Base-by-base conservation (phyloP, 2,888 invertebrate species). In the Andrena praecox region DNA sequence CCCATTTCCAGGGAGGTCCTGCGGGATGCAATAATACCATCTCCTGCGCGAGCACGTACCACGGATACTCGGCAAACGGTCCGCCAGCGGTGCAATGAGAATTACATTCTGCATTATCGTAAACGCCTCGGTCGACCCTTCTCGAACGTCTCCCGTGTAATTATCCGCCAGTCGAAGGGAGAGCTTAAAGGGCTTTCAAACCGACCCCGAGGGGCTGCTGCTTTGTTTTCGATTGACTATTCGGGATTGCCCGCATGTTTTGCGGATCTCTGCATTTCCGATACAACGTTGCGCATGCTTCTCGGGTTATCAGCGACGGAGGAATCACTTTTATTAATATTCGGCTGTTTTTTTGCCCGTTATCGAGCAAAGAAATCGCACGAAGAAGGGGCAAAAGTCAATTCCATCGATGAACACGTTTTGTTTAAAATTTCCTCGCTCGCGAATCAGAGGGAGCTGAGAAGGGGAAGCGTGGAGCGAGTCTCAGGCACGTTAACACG, bases 21-120 rank as follows among this genome's bases (percentile, higher is more conserved):
- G 77, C 59, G 84, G 82, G 84, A 89, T 62, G 80, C 82, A 84
- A 82, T 85, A 89, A 87, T 84, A 80, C 80, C 70, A 64, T 80
- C 80, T 82, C 76, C 71, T 82, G 50, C 62, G 62, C 77, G 77
- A 66, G 73, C 76, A 84, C 85, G 84, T 88, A 87, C 52, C 74
- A 62, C 59, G 80, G 52, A 75, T 83, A 71, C 77, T 67, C 75
- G 66, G 64, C 71, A 77, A 88, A 85, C 77, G 85, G 75, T 74
- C 69, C 84, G 56, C 60, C 33, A 67, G 66, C 73, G 50, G 27
- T 70, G 81, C 87, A 85, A 87, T 82, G 86, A 89, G 87, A 87
- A 85, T 85, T 86, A 84, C 84, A 87, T 87, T 82, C 78, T 84
- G 85, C 82, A 89, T 90, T 89, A 89, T 87, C 82, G 87, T 85